Percentiles rank a stretch among this genome's conserved stretches.
These are phyloP conservation scores for Daboia siamensis DNA, from an alignment of 2,113 vertebrate species.

Conservation along the genomic window DNA sequence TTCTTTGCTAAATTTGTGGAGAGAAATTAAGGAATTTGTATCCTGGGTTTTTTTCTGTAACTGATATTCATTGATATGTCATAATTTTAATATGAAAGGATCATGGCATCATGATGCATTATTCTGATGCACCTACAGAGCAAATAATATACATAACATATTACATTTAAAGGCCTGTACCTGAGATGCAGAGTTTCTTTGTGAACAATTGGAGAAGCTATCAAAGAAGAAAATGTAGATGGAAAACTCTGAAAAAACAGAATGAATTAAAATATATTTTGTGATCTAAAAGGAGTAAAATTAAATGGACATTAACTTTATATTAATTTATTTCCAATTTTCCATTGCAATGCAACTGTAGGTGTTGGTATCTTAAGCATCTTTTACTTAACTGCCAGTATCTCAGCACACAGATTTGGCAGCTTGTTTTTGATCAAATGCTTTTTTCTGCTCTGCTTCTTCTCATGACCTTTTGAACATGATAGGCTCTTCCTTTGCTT, in stretches of 20 bases:
- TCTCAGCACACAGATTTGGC: slow-evolving; percentile 9
- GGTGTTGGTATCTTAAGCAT: background rate
- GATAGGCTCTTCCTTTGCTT: slow-evolving; percentile 5
- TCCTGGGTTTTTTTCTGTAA: background rate
- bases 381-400: slow-evolving; percentile 13
- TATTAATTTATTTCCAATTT: background rate
- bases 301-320: background rate
- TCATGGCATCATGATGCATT: background rate
- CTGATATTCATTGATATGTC: background rate
- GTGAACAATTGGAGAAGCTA: background rate
- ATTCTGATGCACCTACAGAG: background rate
- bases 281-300: background rate
- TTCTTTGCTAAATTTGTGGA: background rate
- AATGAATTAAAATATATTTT: background rate
- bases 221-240: background rate
- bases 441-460: slow-evolving; percentile 27
- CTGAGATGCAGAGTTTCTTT: background rate
- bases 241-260: background rate
- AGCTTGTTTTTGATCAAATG: slow-evolving; percentile 32
- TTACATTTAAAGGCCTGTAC: background rate
- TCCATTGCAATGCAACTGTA: background rate
- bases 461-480: slow-evolving; percentile 30
- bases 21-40: background rate
- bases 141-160: background rate
- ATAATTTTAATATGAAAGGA: background rate